Base-by-base conservation (phyloP, 2,797 vertebrate genomes). In the Hydrophis major region DNA sequence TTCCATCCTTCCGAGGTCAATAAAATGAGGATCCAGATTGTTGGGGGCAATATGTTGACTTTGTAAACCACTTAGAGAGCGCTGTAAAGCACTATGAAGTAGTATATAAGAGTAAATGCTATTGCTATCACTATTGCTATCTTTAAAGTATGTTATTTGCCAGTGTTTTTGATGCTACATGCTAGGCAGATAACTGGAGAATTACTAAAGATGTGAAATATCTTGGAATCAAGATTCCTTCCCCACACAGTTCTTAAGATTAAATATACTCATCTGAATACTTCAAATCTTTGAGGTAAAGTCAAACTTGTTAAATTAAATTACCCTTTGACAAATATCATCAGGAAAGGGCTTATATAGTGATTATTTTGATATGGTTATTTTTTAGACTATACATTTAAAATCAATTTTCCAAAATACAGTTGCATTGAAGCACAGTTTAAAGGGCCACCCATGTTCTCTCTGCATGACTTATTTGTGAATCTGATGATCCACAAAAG, bases 401-500 rank as follows among this genome's bases (percentile, higher is more conserved):
- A 92, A 94, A 28, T 90, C 94, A 96, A 95, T 63, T 83, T 83
- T 83, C 87, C 47, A 86, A 56, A 8, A 14, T 92, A 3, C 7
- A 59, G 92, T 60, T 91, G 55, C 88, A 87, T 95, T 95, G 86
- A 93, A 90, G 92, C 63, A 93, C 86, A 94, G 47, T 92, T 60
- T 69, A 90, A 95, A 94, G 42, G 42, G 89, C 50, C 59, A 94
- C 5, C 10, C 87, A 37, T 63, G 1, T 18, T 20, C 32, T 57
- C 4, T 28, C 27, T 60, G 10, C 16, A 37, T 78, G 22, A 18
- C 18, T 59, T 50, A 66, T 90, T 92, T 92, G 55, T 91, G 53
- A 2, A 8, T 92, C 95, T 92, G 93, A 93, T 94, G 94, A 96
- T 57, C 91, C 94, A 56, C 95, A 88, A 95, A 95, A 50, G 13